Conservation (phyloP, 2,888 invertebrate genomes). For the Chrysina gloriosa region DNA sequence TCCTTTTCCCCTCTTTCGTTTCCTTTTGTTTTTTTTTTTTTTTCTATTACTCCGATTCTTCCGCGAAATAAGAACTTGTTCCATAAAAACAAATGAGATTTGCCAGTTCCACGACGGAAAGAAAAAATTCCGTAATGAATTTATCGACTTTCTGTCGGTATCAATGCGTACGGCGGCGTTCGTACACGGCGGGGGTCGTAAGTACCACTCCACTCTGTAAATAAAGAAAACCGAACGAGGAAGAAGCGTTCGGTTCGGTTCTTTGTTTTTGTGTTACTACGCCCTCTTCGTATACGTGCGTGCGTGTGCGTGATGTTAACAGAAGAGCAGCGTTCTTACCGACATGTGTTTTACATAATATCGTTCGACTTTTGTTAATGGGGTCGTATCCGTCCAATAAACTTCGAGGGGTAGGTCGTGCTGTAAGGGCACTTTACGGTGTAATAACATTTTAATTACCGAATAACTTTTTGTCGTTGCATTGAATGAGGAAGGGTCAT, state of each 20-base stretch:
- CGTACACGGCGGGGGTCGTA: neutral
- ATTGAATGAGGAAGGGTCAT: no score
- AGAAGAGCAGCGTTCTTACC: no score
- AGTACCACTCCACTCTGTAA: neutral
- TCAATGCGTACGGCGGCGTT: neutral
- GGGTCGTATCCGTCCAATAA: neutral
- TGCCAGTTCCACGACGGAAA: neutral
- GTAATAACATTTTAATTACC: constrained; percentile 8
- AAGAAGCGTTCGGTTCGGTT: no score
- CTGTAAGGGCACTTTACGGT: neutral
- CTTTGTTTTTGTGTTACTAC: no score
- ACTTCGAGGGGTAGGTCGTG: neutral
- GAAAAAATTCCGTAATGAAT: constrained; percentile 9
- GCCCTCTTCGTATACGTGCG: no score
- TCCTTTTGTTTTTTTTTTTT: no score
- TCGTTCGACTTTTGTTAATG: neutral
- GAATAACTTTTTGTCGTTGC: neutral
- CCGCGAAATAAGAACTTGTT: neutral
- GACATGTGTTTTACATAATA: constrained; percentile 9
- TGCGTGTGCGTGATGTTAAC: no score
- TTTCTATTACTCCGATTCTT: neutral
- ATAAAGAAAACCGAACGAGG: neutral
- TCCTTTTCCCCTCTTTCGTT: no score
- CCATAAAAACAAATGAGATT: constrained; percentile 14
- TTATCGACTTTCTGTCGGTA: constrained; percentile 2